These are phyloP conservation scores for Trachymyrmex septentrionalis DNA, from an alignment of 1,140 invertebrate species.

Conservation along the genomic window DNA sequence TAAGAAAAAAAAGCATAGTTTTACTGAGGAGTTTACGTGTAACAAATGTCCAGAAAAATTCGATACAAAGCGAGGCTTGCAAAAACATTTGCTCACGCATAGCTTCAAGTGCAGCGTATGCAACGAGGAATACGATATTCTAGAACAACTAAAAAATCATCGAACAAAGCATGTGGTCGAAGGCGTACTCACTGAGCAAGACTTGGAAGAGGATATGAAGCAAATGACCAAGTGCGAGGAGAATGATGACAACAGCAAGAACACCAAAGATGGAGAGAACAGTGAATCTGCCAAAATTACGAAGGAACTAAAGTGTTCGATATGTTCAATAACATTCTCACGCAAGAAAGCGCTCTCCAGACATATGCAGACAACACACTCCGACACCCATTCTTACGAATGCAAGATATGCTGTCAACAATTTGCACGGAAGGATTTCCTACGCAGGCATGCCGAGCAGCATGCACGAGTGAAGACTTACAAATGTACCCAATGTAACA, in stretches of 20 bases:
- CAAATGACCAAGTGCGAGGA: background rate
- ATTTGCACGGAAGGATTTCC: slow-evolving; percentile 79
- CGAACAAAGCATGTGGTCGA: slow-evolving; percentile 81
- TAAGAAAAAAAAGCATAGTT: slow-evolving; percentile 24
- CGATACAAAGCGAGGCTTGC: slow-evolving; percentile 70
- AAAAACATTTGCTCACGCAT: slow-evolving; percentile 75
- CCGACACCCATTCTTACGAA: slow-evolving; percentile 61
- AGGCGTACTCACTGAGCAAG: slow-evolving; percentile 80
- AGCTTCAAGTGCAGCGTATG: slow-evolving; percentile 80
- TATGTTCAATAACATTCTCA: slow-evolving; percentile 75
- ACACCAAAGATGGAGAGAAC: slow-evolving; percentile 4
- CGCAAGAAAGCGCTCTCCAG: slow-evolving; percentile 77
- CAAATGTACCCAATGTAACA: slow-evolving; percentile 83
- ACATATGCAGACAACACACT: slow-evolving; percentile 78
- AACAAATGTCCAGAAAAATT: slow-evolving; percentile 79
- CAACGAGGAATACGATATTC: slow-evolving; percentile 78
- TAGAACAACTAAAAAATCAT: slow-evolving; percentile 81
- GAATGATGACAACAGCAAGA: background rate
- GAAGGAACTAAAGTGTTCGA: slow-evolving; percentile 75
- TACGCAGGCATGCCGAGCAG: slow-evolving; percentile 80
- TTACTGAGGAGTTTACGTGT: slow-evolving; percentile 71
- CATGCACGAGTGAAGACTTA: slow-evolving; percentile 79
- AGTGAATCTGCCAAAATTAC: background rate
- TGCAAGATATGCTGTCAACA: slow-evolving; percentile 82
- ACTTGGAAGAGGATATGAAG: slow-evolving; percentile 77